Percentiles rank a stretch among this genome's conserved stretches.
These are phyloP conservation scores for Phrynocephalus vlangalii DNA, from an alignment of 2,797 vertebrate species.

Conservation along the genomic window DNA sequence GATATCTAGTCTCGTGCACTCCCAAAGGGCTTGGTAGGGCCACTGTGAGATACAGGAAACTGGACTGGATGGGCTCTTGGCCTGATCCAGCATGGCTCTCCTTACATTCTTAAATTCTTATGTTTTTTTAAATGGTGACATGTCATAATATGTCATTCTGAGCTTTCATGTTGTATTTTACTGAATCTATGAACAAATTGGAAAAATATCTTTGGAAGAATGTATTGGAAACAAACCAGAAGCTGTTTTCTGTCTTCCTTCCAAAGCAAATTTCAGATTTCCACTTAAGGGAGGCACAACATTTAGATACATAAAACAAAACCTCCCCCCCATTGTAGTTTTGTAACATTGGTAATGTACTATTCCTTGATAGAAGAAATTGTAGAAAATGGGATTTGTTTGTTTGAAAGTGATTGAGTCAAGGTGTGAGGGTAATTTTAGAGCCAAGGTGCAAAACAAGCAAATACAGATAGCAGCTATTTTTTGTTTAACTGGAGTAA, in stretches of 20 bases:
- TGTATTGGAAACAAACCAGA: neutral
- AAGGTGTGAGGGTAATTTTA: neutral
- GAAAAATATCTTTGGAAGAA: neutral
- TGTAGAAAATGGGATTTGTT: neutral
- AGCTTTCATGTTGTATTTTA: too few relatives aligned
- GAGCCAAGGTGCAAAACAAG: constrained; percentile 15
- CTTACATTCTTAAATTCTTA: too few relatives aligned
- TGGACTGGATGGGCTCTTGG: too few relatives aligned
- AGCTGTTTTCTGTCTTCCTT: neutral
- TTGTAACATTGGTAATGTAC: neutral
- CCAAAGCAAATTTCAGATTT: neutral
- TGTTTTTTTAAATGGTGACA: too few relatives aligned
- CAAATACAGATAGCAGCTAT: constrained; percentile 20
- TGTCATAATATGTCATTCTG: too few relatives aligned
- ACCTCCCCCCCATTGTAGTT: neutral
- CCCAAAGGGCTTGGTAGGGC: too few relatives aligned
- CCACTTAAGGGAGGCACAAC: neutral
- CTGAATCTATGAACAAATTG: too few relatives aligned
- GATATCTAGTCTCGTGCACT: too few relatives aligned
- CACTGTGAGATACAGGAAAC: too few relatives aligned
- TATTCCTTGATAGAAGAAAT: neutral
- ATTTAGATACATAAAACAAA: neutral
- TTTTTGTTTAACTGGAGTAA: constrained; percentile 54
- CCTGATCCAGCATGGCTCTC: too few relatives aligned
- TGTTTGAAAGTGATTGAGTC: neutral